These are phyloP conservation scores for Pocillopora verrucosa DNA, from an alignment of 64 coral and sea anemone species.

Conservation along the genomic window DNA sequence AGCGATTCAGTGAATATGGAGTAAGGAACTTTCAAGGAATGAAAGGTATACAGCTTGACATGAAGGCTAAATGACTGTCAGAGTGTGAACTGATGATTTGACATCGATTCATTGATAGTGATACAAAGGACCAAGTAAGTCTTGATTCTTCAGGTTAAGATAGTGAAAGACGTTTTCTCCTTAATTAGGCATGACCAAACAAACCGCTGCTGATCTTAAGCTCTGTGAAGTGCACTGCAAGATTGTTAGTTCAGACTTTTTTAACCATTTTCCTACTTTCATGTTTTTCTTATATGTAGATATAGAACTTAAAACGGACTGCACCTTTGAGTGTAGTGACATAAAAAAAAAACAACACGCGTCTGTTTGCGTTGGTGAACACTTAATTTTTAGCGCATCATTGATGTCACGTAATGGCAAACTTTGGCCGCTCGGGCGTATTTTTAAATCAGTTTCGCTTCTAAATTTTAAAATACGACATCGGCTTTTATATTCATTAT, in stretches of 20 bases:
- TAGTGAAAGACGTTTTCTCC: not conserved
- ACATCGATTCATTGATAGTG: not conserved
- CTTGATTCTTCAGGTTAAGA: not conserved
- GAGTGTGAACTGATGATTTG: not conserved
- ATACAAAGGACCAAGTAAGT: not conserved
- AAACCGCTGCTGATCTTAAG: not conserved
- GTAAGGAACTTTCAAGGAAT: not conserved
- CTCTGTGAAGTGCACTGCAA: too few species aligned
- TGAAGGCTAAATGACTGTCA: not conserved
- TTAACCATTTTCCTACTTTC: not conserved
- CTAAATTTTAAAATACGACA: not conserved
- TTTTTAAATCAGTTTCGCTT: not conserved
- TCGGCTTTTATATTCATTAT: not conserved
- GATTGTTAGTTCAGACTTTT: not conserved
- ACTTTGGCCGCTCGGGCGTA: not conserved
- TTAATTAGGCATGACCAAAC: not conserved
- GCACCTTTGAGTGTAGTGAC: conserved; percentile 16
- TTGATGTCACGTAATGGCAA: not conserved
- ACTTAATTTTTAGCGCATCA: not conserved
- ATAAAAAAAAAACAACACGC: not conserved
- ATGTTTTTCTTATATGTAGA: not conserved
- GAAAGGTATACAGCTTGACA: not conserved
- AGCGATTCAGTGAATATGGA: not conserved
- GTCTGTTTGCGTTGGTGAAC: not conserved
- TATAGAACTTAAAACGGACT: conserved; percentile 1